Conservation (phyloP, 2,797 vertebrate genomes). For the Apogon hyalosoma region DNA sequence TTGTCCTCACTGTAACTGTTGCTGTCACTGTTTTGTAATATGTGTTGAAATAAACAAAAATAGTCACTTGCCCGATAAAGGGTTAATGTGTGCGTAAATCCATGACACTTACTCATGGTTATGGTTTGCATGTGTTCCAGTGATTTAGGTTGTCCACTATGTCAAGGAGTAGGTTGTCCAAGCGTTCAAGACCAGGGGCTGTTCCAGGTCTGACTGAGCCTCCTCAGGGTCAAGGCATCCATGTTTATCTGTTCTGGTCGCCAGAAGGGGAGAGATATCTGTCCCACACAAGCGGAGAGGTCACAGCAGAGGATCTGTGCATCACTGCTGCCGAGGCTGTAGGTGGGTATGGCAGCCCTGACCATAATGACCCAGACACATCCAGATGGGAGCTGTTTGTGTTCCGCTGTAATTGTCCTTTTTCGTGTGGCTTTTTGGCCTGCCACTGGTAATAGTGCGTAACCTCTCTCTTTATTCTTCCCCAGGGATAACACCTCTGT, state of each 20-base stretch:
- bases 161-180: slow-evolving; percentile 71
- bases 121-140: slow-evolving; percentile 24
- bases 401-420: too few species aligned
- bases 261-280: slow-evolving; percentile 81
- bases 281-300: slow-evolving; percentile 71
- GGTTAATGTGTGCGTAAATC: too few species aligned
- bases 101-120: too few species aligned
- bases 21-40: too few species aligned
- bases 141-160: slow-evolving; percentile 62
- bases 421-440: background rate
- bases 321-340: slow-evolving; percentile 84
- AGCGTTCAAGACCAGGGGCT: slow-evolving; percentile 36
- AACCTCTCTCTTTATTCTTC: slow-evolving; percentile 26
- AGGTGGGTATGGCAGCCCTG: slow-evolving; percentile 78
- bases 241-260: slow-evolving; percentile 88
- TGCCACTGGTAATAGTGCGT: background rate
- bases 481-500: slow-evolving; percentile 90
- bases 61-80: too few species aligned
- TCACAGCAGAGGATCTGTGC: slow-evolving; percentile 89
- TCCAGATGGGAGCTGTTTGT: background rate
- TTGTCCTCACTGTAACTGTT: too few species aligned
- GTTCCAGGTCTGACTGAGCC: slow-evolving; percentile 51
- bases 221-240: slow-evolving; percentile 73
- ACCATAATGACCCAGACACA: background rate
- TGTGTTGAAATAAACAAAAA: too few species aligned